Percentiles rank a stretch among this genome's conserved stretches.
Conservation (phyloP, 2,113 vertebrate genomes). For the Nothoprocta pentlandii region DNA sequence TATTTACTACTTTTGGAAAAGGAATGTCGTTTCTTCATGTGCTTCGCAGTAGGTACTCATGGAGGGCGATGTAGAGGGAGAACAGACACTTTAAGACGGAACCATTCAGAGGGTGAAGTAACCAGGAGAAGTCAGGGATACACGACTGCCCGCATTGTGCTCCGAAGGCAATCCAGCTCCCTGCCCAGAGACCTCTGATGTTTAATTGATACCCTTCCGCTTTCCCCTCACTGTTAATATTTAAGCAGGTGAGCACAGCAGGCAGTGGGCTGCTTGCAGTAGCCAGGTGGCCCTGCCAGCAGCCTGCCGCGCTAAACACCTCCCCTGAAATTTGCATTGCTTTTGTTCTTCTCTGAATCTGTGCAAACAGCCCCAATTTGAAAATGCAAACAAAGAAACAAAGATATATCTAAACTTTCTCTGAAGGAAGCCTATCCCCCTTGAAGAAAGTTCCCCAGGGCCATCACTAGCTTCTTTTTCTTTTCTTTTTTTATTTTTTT, state of each 20-base stretch:
- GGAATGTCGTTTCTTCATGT: neutral
- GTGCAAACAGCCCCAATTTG: conserved; percentile 7
- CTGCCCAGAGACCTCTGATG: neutral
- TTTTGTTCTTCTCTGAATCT: conserved; percentile 57
- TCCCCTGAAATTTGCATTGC: conserved; percentile 54
- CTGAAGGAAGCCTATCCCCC: conserved; percentile 53
- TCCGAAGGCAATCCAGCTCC: neutral
- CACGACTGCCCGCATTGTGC: neutral
- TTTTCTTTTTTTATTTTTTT: neutral
- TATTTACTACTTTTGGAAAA: neutral
- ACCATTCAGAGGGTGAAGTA: neutral
- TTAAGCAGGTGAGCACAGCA: conserved; percentile 22
- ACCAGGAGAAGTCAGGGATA: neutral
- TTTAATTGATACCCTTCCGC: conserved; percentile 29
- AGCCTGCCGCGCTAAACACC: neutral
- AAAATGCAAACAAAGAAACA: conserved; percentile 57
- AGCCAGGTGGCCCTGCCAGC: conserved; percentile 55
- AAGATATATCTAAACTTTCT: conserved; percentile 58
- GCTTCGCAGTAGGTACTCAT: accelerated
- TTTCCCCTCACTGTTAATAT: conserved; percentile 35
- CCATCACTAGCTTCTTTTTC: neutral
- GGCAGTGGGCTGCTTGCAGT: conserved; percentile 19
- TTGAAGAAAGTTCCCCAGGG: conserved; percentile 49
- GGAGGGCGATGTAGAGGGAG: neutral
- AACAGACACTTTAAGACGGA: accelerated